Conservation (phyloP, 2,113 vertebrate genomes). For the Steatornis caripensis region DNA sequence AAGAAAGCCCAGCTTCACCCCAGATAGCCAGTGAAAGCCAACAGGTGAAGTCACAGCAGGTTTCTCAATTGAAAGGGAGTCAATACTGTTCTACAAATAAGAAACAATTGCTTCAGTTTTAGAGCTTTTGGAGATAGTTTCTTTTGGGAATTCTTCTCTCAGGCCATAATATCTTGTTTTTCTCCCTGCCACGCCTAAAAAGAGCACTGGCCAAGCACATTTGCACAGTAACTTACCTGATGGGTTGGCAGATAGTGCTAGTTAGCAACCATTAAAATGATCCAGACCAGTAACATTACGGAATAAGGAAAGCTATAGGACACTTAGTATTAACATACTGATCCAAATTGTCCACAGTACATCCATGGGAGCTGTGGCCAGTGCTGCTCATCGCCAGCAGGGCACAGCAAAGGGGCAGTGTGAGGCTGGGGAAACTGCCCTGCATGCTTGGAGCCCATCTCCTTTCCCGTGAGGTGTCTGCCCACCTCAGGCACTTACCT, state of each 20-base stretch:
- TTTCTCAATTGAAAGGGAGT: not conserved
- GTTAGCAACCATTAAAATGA: not conserved
- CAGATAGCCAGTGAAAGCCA: not conserved
- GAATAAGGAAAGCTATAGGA: not conserved
- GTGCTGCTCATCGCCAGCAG: rapidly evolving
- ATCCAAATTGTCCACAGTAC: not conserved
- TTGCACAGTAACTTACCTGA: not conserved
- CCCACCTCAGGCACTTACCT: constrained; percentile 43
- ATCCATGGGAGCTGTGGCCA: not conserved
- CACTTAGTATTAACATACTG: not conserved
- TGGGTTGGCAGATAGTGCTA: not conserved
- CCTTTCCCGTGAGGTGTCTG: rapidly evolving
- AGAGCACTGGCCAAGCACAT: not conserved
- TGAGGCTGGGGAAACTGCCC: not conserved
- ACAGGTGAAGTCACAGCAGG: not conserved
- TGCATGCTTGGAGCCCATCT: not conserved
- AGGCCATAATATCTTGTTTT: not conserved
- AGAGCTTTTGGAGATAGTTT: not conserved
- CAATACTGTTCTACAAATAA: not conserved
- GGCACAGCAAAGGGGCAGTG: not conserved
- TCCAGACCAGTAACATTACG: not conserved
- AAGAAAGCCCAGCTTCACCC: not conserved
- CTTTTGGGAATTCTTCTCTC: not conserved
- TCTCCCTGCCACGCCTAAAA: not conserved
- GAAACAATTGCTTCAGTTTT: not conserved